phyloP scores from a whole-genome alignment of 2,797 vertebrate genomes.

The Prunella strophiata region DNA sequence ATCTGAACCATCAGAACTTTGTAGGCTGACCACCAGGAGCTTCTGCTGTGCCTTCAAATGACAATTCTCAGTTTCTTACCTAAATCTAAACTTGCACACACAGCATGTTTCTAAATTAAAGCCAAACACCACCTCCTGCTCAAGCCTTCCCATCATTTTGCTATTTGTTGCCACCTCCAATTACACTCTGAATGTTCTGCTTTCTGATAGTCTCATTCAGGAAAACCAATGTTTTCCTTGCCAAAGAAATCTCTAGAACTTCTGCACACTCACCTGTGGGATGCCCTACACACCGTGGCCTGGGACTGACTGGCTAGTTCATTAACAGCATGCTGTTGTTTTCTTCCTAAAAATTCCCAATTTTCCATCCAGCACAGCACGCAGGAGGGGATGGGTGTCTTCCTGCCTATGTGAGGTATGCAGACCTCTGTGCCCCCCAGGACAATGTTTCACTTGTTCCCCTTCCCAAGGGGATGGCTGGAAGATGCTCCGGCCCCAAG shows the following conservation, averaged over 20 bases:
- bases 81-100: neutral
- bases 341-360: neutral
- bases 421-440: slow-evolving; percentile 50
- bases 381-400: neutral
- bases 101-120: neutral
- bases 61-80: neutral
- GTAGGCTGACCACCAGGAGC: neutral
- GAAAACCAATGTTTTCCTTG: neutral
- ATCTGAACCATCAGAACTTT: neutral
- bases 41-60: neutral
- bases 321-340: neutral
- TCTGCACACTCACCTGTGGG: neutral
- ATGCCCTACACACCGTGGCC: fast-evolving
- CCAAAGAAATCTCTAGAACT: neutral
- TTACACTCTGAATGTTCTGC: neutral
- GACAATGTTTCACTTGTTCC: slow-evolving; percentile 67
- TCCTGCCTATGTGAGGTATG: slow-evolving; percentile 40
- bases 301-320: too few relatives aligned
- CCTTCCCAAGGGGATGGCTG: slow-evolving; percentile 4
- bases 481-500: slow-evolving; percentile 39
- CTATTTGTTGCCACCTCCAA: neutral
- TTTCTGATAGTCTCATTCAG: neutral
- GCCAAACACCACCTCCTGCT: neutral
- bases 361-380: neutral
- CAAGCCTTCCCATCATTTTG: neutral